Percentiles rank a stretch among this genome's conserved stretches.
Evolutionary conservation across 2,888 invertebrate genomes (phyloP).

Genomic region (Sesia apiformis): DNA sequence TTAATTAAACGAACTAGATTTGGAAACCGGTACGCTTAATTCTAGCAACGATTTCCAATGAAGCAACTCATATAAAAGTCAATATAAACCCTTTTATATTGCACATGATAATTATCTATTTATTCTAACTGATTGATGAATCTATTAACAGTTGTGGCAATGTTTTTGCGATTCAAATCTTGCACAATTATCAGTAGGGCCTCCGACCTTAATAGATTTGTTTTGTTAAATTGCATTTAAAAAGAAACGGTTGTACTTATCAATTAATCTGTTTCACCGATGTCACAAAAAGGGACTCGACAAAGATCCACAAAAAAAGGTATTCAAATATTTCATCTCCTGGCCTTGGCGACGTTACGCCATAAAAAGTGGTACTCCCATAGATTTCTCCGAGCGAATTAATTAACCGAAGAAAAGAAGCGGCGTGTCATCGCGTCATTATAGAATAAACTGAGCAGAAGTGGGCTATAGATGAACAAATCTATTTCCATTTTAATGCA

Average conservation of each 20-base stretch:
- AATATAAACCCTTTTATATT: too few relatives aligned
- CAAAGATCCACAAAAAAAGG: not conserved
- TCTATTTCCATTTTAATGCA: not conserved
- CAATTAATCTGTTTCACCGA: not conserved
- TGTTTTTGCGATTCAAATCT: too few relatives aligned
- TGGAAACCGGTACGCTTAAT: not conserved
- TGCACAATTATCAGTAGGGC: too few relatives aligned
- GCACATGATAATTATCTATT: too few relatives aligned
- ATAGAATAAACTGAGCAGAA: constrained; percentile 28
- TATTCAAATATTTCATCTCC: not conserved
- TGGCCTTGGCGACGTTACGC: constrained; percentile 7
- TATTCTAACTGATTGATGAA: too few relatives aligned
- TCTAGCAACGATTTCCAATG: not conserved
- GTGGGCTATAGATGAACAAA: constrained; percentile 32
- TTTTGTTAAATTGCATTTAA: too few relatives aligned
- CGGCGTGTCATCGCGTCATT: constrained; percentile 44
- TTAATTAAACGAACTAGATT: not conserved
- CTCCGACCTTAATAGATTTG: too few relatives aligned
- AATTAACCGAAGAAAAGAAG: constrained; percentile 42
- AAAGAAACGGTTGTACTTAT: too few relatives aligned
- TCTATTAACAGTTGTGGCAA: too few relatives aligned
- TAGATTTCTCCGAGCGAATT: constrained; percentile 55
- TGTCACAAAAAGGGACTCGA: not conserved
- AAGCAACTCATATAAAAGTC: not conserved
- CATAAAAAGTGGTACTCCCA: constrained; percentile 22